Base-by-base conservation (phyloP, 2,113 vertebrate species). In the Crotalus helleri region DNA sequence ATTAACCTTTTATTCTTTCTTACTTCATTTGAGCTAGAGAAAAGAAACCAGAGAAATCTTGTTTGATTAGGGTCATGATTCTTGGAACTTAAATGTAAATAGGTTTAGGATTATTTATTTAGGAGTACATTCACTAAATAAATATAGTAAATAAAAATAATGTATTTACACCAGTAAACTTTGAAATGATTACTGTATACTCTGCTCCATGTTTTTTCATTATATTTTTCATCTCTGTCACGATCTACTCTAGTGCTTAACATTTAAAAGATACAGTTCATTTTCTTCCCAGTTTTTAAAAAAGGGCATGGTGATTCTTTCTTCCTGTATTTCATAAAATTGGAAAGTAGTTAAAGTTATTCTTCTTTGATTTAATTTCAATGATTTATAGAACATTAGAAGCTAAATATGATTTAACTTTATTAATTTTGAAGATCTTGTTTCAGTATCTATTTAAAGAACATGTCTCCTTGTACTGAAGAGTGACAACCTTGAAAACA, bases 391-490 rank as follows among this genome's bases (percentile, higher is more conserved):
- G 64, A 69, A 69, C 29, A 33, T 69, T 69, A 69, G 29, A 69
- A 69, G 13, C 33, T 69, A 69, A 69, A 69, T 33, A 69, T 69
- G 29, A 69, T 69, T 69, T 93, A 93, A 58, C 88, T 61, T 88
- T 74, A 92, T 92, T 93, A 87, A 93, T 93, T 87, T 85, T 33
- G 54, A 90, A 86, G 46, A 29, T 54, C n/a, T 26, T 93, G 49
- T 33, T 85, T 59, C 59, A 87, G 24, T 90, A 29, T 93, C 21
- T 86, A 44, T 81, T 44, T 81, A 44, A 69, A 74, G 46, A 24
- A 39, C 29, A 55, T 49, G 44, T 51, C n/a, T 54, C 58, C 51
- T 91, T 87, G 17, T 64, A n/a, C 23, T 57, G 59, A 64, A 87
- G 90, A 91, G 51, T 87, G 89, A 69, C 85, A 91, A 39, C 4